Evolutionary conservation across 2,113 vertebrate genomes (phyloP).

Genomic region (Sturnira hondurensis): DNA sequence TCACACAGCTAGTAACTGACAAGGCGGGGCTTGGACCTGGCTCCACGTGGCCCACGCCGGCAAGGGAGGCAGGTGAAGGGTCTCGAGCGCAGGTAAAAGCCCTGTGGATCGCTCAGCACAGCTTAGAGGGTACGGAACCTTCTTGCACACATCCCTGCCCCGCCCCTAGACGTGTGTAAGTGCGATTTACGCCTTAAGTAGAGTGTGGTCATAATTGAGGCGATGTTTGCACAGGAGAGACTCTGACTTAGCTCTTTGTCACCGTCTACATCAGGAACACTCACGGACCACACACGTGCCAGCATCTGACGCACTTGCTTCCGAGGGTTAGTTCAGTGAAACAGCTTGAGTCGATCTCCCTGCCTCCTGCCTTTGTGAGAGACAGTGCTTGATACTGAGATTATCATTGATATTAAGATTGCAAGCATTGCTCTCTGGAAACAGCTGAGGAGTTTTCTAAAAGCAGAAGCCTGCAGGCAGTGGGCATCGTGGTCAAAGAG

Average conservation of each 20-base stretch:
- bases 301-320: fast-evolving
- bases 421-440: background rate
- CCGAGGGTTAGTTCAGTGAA: background rate
- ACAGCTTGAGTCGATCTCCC: background rate
- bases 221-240: background rate
- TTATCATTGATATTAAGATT: background rate
- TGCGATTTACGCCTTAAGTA: too few relatives aligned
- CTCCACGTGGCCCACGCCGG: background rate
- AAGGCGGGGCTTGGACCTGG: background rate
- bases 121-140: background rate
- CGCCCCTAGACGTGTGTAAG: background rate
- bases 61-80: background rate
- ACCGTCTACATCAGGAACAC: fast-evolving
- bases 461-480: background rate
- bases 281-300: background rate
- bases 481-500: background rate
- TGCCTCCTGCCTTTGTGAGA: too few relatives aligned
- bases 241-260: background rate
- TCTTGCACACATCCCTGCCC: background rate
- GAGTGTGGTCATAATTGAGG: background rate
- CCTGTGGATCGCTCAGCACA: background rate
- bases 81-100: background rate
- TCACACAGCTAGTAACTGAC: background rate
- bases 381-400: background rate
- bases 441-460: background rate